A percentile compares a stretch with the other conserved stretches of the same genome.
Conservation (phyloP, 1,140 invertebrate species). For the Callitettix versicolor region DNA sequence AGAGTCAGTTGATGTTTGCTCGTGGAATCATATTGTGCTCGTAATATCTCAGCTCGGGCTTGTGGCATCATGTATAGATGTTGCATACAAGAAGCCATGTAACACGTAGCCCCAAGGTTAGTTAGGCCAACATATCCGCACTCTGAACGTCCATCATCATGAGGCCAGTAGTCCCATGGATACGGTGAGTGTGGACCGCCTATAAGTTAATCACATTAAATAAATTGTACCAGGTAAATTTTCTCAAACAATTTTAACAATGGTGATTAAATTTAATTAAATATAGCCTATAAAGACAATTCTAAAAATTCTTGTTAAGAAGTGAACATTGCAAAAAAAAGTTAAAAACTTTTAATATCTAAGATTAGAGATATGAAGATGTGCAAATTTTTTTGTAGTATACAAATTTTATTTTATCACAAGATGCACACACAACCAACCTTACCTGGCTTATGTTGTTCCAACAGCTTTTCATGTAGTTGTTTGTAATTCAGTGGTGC, state of each 20-base stretch:
- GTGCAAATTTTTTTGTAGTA: no score
- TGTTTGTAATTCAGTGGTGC: conserved; percentile 76
- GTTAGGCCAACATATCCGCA: conserved; percentile 90
- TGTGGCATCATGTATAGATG: conserved; percentile 95
- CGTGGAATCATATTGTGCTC: conserved; percentile 49
- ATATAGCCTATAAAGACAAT: no score
- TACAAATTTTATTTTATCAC: no score
- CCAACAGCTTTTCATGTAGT: conserved; percentile 68
- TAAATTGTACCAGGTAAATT: no score
- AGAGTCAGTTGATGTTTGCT: conserved; percentile 73
- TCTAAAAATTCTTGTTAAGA: conserved; percentile 5
- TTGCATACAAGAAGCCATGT: conserved; percentile 95
- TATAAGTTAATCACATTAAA: conserved; percentile 14
- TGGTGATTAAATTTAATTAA: no score
- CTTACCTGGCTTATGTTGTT: conserved; percentile 72
- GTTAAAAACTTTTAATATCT: background rate
- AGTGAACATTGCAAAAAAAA: background rate
- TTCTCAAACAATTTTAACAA: no score
- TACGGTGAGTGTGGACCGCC: conserved; percentile 69
- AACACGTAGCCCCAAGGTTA: conserved; percentile 90
- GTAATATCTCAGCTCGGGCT: conserved; percentile 69
- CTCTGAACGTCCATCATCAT: conserved; percentile 84
- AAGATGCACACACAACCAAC: no score
- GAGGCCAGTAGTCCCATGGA: conserved; percentile 95
- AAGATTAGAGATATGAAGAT: background rate